phyloP scores from a whole-genome alignment of 35 echinoderm and acorn worm genomes.

The Strongylocentrotus purpuratus region DNA sequence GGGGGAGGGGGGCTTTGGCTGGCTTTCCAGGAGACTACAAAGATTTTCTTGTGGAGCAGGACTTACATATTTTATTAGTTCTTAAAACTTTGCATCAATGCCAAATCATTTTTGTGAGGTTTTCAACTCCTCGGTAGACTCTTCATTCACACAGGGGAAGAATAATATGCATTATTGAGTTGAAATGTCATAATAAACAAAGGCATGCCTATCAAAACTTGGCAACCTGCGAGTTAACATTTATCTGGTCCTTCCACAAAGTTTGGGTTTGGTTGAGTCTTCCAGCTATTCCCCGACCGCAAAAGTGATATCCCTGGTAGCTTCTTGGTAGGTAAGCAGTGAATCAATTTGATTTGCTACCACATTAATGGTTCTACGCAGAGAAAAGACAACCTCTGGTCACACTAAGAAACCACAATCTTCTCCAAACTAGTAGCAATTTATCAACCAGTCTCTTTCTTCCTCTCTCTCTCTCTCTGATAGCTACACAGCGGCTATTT shows the following conservation, averaged over 20 bases:
- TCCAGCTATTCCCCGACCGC: background rate
- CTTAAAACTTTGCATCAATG: background rate
- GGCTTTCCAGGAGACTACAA: background rate
- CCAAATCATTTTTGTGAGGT: background rate
- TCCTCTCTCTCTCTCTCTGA: background rate
- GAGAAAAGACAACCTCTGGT: background rate
- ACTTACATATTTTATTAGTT: background rate
- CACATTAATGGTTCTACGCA: background rate
- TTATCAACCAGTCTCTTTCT: background rate
- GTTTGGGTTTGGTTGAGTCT: background rate
- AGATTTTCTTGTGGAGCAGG: background rate
- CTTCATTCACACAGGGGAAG: background rate
- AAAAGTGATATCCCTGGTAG: background rate
- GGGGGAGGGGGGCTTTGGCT: background rate
- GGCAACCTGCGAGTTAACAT: background rate
- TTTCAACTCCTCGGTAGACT: background rate
- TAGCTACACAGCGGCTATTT: background rate
- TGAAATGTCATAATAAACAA: background rate
- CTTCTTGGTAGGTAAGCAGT: background rate
- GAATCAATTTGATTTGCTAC: conserved; percentile 11
- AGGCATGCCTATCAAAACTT: background rate
- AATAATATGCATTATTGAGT: background rate
- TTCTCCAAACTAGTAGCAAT: background rate
- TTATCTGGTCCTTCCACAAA: background rate
- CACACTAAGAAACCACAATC: background rate